phyloP scores from a whole-genome alignment of 2,113 vertebrate species.

The Sapajus apella region DNA sequence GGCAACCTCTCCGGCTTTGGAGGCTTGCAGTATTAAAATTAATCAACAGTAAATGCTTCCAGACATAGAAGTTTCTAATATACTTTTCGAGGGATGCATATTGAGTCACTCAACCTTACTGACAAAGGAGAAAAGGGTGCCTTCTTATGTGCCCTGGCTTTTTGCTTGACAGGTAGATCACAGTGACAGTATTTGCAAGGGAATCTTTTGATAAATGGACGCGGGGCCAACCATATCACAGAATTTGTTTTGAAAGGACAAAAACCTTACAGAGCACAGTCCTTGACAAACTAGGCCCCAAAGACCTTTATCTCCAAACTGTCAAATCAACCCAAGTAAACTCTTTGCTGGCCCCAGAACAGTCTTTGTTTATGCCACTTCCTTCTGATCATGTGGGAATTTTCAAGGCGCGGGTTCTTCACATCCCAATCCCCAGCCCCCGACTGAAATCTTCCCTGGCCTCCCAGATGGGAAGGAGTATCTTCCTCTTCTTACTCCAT shows the following conservation, averaged over 20 bases:
- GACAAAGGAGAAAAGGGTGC: not conserved
- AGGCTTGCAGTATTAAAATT: not conserved
- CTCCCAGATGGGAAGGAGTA: not conserved
- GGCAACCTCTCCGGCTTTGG: not conserved
- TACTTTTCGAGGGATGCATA: not conserved
- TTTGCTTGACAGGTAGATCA: not conserved
- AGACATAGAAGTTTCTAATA: not conserved
- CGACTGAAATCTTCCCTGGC: not conserved
- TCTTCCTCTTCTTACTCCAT: not conserved
- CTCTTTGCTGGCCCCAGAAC: not conserved
- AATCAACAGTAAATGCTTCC: not conserved
- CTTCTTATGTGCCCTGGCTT: not conserved
- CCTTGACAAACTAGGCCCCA: not conserved
- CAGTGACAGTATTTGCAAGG: not conserved
- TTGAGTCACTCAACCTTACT: not conserved
- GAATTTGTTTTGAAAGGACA: conserved; percentile 15
- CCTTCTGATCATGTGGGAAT: conserved; percentile 15
- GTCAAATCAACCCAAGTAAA: not conserved
- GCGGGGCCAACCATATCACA: not conserved
- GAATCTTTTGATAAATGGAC: not conserved
- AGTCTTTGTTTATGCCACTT: not conserved
- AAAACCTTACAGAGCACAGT: not conserved
- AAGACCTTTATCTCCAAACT: not conserved
- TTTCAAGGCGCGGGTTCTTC: not conserved
- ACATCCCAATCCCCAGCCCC: not conserved